Evolutionary conservation across 2,797 vertebrate genomes (phyloP).

Genomic region (Peromyscus nudipes): DNA sequence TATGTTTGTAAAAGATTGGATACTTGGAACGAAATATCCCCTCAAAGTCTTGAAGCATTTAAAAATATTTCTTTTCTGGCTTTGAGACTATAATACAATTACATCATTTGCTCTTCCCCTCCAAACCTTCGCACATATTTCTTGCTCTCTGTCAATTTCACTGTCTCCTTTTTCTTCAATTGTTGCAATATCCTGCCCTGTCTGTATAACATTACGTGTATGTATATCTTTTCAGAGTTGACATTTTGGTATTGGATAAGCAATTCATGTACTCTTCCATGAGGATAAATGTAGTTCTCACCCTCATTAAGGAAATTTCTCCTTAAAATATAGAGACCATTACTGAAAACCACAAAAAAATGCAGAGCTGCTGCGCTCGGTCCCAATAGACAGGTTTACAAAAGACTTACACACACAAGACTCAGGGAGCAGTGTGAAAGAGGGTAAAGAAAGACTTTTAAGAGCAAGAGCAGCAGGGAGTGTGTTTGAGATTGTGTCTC

Average conservation of each 20-base stretch:
- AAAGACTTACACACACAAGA: background rate
- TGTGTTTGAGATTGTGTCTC: background rate
- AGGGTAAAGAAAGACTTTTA: background rate
- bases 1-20: background rate
- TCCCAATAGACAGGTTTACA: background rate
- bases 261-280: background rate
- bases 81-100: background rate
- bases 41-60: constrained; percentile 10
- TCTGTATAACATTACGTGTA: background rate
- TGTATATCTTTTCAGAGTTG: background rate
- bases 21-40: background rate
- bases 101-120: background rate
- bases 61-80: background rate
- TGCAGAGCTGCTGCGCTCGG: background rate
- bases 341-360: background rate
- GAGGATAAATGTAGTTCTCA: background rate
- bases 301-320: background rate
- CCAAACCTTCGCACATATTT: background rate
- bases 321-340: background rate
- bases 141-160: background rate
- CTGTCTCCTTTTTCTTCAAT: background rate
- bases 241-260: background rate
- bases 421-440: background rate
- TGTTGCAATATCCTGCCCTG: background rate
- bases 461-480: background rate